phyloP scores from a whole-genome alignment of 2,113 vertebrate species.

The Oriolus oriolus region DNA sequence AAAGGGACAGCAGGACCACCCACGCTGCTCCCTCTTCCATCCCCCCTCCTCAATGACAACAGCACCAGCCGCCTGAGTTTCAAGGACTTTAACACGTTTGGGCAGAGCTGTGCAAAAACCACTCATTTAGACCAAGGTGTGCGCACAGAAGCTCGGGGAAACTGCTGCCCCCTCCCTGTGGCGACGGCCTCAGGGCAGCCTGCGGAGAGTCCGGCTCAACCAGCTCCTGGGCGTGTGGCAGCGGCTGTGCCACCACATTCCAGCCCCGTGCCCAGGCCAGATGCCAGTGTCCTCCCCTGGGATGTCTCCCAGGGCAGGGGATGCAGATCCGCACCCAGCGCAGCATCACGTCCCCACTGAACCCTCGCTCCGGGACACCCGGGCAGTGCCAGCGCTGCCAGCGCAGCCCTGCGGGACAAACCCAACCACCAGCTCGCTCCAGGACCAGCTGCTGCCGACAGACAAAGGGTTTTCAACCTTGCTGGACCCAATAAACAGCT shows the following conservation, averaged over 20 bases:
- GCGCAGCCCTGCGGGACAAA: background rate
- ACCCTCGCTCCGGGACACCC: rapidly evolving
- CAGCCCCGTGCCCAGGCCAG: background rate
- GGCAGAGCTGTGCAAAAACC: conserved; percentile 23
- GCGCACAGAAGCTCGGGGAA: background rate
- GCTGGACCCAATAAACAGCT: conserved; percentile 39
- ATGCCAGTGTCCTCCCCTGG: rapidly evolving
- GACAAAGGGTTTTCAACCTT: background rate
- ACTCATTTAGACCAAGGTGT: background rate
- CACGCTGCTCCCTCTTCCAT: rapidly evolving
- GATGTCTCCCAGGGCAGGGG: background rate
- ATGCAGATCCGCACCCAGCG: background rate
- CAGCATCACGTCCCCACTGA: rapidly evolving
- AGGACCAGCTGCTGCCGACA: background rate
- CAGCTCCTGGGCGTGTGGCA: background rate
- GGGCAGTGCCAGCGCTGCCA: rapidly evolving
- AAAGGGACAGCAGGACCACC: background rate
- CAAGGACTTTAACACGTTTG: conserved; percentile 22
- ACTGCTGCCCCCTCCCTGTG: background rate
- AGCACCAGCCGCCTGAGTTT: background rate
- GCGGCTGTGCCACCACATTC: rapidly evolving
- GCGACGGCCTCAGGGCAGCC: background rate
- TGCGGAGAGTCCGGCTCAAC: background rate
- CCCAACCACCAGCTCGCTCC: rapidly evolving
- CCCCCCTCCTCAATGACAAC: background rate